Conservation (phyloP, 1,140 invertebrate species). For the Drosophila trapezifrons region DNA sequence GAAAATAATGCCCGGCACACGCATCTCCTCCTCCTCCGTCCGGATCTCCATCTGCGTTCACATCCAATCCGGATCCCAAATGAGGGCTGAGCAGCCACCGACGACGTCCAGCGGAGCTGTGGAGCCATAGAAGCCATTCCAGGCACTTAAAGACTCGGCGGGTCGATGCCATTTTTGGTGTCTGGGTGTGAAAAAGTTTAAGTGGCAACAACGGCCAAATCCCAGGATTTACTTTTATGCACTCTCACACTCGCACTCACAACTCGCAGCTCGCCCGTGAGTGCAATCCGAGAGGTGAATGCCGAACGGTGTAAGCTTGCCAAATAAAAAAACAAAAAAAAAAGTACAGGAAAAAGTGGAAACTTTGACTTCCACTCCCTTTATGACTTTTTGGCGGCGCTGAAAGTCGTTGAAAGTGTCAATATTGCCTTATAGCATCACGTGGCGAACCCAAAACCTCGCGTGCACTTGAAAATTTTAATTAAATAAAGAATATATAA, state of each 20-base stretch:
- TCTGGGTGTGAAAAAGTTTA: constrained; percentile 81
- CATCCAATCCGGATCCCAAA: constrained; percentile 21
- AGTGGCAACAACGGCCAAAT: constrained; percentile 78
- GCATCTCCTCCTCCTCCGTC: constrained; percentile 42
- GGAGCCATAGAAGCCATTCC: constrained; percentile 43
- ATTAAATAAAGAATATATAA: neutral
- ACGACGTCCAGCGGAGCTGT: constrained; percentile 45
- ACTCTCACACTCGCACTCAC: constrained; percentile 41
- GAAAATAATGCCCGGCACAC: constrained; percentile 79
- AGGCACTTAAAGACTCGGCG: constrained; percentile 72
- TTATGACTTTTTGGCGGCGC: constrained; percentile 77
- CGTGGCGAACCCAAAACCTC: constrained; percentile 44
- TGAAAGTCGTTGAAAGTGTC: constrained; percentile 82
- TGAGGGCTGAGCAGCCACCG: constrained; percentile 22
- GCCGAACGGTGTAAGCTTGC: constrained; percentile 40
- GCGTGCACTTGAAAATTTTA: constrained; percentile 8
- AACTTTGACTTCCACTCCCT: constrained; percentile 68
- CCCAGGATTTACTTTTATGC: constrained; percentile 82
- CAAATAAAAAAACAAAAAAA: constrained; percentile 21
- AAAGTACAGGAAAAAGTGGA: constrained; percentile 25
- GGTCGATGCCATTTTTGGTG: constrained; percentile 58
- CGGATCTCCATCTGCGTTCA: constrained; percentile 3
- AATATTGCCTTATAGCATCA: constrained; percentile 79
- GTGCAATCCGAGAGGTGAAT: constrained; percentile 71
- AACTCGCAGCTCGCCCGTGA: constrained; percentile 33